A percentile compares a stretch with the other conserved stretches of the same genome.
phyloP scores from a whole-genome alignment of 2,888 invertebrate species.

The Tetragonula carbonaria region DNA sequence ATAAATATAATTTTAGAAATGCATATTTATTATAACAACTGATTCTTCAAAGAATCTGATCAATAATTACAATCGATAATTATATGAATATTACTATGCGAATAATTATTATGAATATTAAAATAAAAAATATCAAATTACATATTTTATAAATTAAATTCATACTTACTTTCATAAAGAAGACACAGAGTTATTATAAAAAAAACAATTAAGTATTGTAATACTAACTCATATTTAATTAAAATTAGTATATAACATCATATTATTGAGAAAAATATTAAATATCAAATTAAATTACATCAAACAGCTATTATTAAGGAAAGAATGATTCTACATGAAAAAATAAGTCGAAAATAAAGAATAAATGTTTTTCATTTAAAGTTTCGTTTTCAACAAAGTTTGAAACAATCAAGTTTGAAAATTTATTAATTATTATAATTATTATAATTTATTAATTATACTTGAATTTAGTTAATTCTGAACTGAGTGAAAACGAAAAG shows the following conservation, averaged over 20 bases:
- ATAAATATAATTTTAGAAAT: background rate
- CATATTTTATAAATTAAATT: background rate
- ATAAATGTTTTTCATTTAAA: too few species aligned
- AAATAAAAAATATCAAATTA: background rate
- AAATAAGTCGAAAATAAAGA: too few species aligned
- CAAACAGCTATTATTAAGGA: too few species aligned
- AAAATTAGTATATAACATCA: background rate
- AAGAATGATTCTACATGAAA: too few species aligned
- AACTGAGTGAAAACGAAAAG: too few species aligned
- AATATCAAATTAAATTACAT: too few species aligned
- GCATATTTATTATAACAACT: background rate
- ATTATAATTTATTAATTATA: too few species aligned
- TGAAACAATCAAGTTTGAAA: too few species aligned
- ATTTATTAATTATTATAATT: too few species aligned
- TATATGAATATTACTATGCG: background rate
- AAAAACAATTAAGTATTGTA: background rate
- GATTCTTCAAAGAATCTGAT: background rate
- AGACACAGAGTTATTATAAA: background rate
- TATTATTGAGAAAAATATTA: background rate
- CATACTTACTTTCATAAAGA: background rate
- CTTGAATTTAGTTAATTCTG: too few species aligned
- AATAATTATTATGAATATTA: background rate
- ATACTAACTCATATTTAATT: background rate
- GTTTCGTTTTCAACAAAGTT: too few species aligned
- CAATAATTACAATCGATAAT: background rate